Base-by-base conservation (phyloP, 2,113 vertebrate genomes). In the western clawed frog (Xenopus tropicalis) region DNA sequence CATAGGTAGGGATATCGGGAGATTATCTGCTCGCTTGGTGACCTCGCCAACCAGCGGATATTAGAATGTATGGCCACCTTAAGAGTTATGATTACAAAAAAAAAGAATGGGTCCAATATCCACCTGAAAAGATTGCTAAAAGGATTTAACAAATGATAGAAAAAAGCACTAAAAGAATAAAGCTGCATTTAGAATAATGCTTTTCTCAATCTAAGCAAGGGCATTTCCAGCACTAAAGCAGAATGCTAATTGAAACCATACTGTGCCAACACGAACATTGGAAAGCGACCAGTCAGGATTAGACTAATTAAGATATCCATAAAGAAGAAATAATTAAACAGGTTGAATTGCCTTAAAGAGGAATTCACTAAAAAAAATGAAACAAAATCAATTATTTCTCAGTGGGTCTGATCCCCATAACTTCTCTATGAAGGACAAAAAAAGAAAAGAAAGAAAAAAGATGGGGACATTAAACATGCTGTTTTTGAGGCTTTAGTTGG, bases 211-310 rank as follows among this genome's bases (percentile, higher is more conserved):
- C 80, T 74, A 78, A 84, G 83, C 82, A 83, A 84, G 87, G 91
- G 86, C 85, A 86, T 85, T 88, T 88, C 81, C 82, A 81, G 82
- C 1, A n/a, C 76, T 86, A 77, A 84, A 86, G 81, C 74, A 83
- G 88, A 90, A 89, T 89, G 87, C 82, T 92, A 91, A 91, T 90
- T 91, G 89, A 90, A 91, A 91, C 87, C 86, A 83, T 86, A 86
- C 89, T 85, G 88, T 90, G 90, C 89, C 89, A 90, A 90, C 88
- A 84, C 81, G 89, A 90, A 88, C 86, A 85, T 88, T 92, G 90
- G 91, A 91, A 88, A 82, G 82, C 84, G 82, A 90, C 91, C 88
- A 90, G 84, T 91, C 88, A 90, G 88, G 89, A 92, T 91, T 87
- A 85, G 88, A 84, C 88, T 91, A 90, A 92, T 92, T 90, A 91